Evolutionary conservation across 2,888 invertebrate species (phyloP).

Genomic region (Incurvaria masculella): DNA sequence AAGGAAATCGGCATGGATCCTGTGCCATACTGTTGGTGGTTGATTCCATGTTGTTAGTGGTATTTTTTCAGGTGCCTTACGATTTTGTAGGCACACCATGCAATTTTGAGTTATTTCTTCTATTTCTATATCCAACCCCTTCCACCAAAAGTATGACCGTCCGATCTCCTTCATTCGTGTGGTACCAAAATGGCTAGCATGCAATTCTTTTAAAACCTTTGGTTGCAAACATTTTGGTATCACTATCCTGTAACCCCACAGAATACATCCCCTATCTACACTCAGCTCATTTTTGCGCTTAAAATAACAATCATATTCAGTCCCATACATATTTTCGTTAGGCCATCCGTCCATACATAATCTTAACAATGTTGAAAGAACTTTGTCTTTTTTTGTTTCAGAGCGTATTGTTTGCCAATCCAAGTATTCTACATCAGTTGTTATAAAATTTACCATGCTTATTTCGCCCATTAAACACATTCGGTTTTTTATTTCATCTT

Average conservation of each 20-base stretch:
- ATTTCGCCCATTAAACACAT: neutral
- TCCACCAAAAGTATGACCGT: conserved; percentile 13
- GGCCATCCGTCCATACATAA: conserved; percentile 10
- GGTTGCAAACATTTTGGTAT: conserved; percentile 5
- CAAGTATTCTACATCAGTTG: neutral
- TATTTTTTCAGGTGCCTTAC: too few relatives aligned
- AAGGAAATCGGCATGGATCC: too few relatives aligned
- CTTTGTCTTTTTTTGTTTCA: conserved; percentile 9
- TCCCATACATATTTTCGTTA: conserved; percentile 2
- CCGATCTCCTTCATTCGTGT: conserved; percentile 11
- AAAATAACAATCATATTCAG: neutral
- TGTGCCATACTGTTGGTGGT: too few relatives aligned
- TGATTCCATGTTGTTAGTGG: too few relatives aligned
- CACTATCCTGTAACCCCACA: conserved; percentile 10
- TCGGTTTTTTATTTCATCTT: conserved; percentile 1
- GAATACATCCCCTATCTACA: conserved; percentile 4
- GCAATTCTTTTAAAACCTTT: conserved; percentile 6
- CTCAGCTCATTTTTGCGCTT: conserved; percentile 3
- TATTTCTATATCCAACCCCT: too few relatives aligned
- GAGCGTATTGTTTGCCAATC: conserved; percentile 9
- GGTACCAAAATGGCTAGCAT: conserved; percentile 10
- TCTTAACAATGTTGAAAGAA: conserved; percentile 3
- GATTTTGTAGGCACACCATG: too few relatives aligned
- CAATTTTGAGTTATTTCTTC: too few relatives aligned
- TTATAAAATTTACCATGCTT: conserved; percentile 2